Base-by-base conservation (phyloP, 2,113 vertebrate genomes). In the Engystomops pustulosus region DNA sequence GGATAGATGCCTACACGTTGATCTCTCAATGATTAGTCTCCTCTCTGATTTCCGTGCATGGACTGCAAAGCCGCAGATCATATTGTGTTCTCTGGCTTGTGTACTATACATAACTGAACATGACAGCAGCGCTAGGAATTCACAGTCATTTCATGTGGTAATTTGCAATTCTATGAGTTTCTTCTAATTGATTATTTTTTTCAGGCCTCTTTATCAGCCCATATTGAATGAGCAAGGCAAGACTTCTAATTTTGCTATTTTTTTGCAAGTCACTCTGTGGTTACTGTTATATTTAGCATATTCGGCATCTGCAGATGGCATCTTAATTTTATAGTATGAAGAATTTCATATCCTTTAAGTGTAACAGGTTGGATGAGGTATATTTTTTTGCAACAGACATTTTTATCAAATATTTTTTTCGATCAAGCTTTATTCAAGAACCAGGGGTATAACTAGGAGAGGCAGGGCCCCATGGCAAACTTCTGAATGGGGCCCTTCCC, bases 1-100 rank as follows among this genome's bases (percentile, higher is more conserved):
- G 38, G 27, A 49, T 76, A 38, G 51, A 7, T 38, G 45, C 45
- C 67, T 71, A 38, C 67, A 38, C 45, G 83, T 87, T 80, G 41
- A 84, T 87, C 49, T 68, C 23, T 79, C 70, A 55, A 65, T 84
- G 86, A 86, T 41, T 65, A 12, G 10, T 81, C 53, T 9, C 14
- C 20, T 34, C 55, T 85, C 27, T 53, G 0, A 47, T 86, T 27
- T 49, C 41, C 51, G 32, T 85, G 85, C 45, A 71, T 77, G 77
- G 70, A 41, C 81, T 0, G 11, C 60, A 70, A 75, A 83, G 89
- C 91, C 86, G 88, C 80, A 82, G 85, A 88, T 94, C 91, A 88
- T 89, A 90, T 92, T 85, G 55, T 78, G 84, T 88, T 88, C 69
- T 69, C 86, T 88, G 53, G 41, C 84, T 84, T 81, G 38, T 86